Base-by-base conservation (phyloP, 2,113 vertebrate species). In the Sclerurus mexicanus region DNA sequence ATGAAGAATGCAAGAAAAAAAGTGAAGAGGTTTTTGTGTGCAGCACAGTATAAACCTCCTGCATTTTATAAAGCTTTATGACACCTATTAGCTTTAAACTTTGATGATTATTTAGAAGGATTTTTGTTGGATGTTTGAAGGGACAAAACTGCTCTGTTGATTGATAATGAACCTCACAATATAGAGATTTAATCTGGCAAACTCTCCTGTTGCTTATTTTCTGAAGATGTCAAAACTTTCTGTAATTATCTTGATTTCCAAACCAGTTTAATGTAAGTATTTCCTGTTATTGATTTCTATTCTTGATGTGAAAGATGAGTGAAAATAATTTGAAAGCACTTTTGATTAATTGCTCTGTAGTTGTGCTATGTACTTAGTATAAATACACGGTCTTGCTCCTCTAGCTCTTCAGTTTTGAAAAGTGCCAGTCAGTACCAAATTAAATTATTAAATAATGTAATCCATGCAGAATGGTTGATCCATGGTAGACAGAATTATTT, bases 241-340 rank as follows among this genome's bases (percentile, higher is more conserved):
- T 79, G 27, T 89, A 69, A 69, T 91, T 73, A 80, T 56, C 33
- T 69, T 92, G 31, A 95, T 92, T 95, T 90, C 52, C 63, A 72
- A 90, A 40, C 40, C 63, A 64, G 44, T 87, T 84, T 69, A 56
- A 71, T 74, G 1, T 40, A 63, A 82, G 30, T 82, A 59, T 85
- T 92, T 97, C 69, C 69, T 85, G 40, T 77, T 89, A 64, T 14
- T 92, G 80, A 72, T 89, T 94, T 75, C 64, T 87, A 37, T 78
- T 85, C 49, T 89, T 81, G 66, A 85, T 87, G 76, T 76, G 75
- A 91, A 89, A 74, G 37, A 91, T 64, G 35, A 81, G n/a, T 56
- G 49, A 94, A 95, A 94, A 69, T 85, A 60, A 85, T 94, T 78
- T 75, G 42, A 62, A 92, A 93, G 53, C 78, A 18, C 39, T 85